Base-by-base conservation (phyloP, 1,140 invertebrate species). In the Pseudachorutes palmiensis region DNA sequence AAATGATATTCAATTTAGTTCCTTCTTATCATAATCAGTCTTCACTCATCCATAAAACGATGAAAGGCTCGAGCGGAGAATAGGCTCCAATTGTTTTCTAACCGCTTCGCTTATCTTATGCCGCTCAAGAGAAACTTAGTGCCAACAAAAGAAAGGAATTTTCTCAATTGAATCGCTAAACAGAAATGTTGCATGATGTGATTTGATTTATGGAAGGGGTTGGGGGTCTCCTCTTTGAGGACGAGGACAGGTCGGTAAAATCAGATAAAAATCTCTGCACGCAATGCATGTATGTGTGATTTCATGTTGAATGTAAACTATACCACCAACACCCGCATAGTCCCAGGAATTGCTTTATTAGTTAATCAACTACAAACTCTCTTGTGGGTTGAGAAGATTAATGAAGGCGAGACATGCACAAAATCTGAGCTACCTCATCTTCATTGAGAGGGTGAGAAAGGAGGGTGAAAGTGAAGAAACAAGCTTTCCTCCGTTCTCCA, bases 81-180 rank as follows among this genome's bases (percentile, higher is more conserved):
- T n/a, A n/a, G 36, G 19, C 36, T 9, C 36, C 19, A 9, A 45
- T 45, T 45, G 36, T 45, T 45, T 45, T 12, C 36, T n/a, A 45
- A 19, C 36, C 36, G 19, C 26, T 57, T 9, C 22, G 5, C 26
- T 28, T 57, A n/a, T 57, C 55, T 57, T 28, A 12, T 45, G 5
- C 26, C 55, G 5, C 22, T 22, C 26, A 57, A 12, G 26, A 57
- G 19, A 57, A 22, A 57, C n/a, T 45, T 45, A 45, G 12, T n/a
- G n/a, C n/a, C n/a, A n/a, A n/a, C 62, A 51, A 65, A 65, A 28
- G 36, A 65, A 32, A 30, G 19, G 29, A 65, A 28, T 36, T 65
- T 65, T 65, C 19, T 30, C 45, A 41, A 5, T 19, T 5, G 36
- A 41, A 9, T 5, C 5, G 36, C 36, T 41, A 9, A 9, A 19